Conservation (phyloP, 2,888 invertebrate species). For the Eupithecia centaureata region DNA sequence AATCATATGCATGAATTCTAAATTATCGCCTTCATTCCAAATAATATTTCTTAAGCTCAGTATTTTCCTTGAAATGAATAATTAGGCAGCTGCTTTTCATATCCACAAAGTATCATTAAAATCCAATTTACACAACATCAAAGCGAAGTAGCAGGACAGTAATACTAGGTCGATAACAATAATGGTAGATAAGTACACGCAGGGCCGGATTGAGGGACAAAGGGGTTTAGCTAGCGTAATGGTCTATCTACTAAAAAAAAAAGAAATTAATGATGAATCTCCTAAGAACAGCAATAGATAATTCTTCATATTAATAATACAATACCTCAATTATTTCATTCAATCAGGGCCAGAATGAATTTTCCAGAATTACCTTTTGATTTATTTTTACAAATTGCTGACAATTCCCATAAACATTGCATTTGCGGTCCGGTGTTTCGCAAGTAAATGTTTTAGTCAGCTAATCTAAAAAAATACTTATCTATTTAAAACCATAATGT, state of each 20-base stretch:
- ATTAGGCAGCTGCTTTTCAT: conserved; percentile 3
- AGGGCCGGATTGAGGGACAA: neutral
- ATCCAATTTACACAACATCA: conserved; percentile 29
- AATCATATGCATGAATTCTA: neutral
- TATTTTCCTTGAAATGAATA: neutral
- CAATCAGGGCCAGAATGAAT: too few relatives aligned
- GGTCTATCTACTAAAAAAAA: neutral
- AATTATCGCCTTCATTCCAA: neutral
- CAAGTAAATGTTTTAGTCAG: too few relatives aligned
- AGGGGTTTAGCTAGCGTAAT: neutral
- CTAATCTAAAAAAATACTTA: too few relatives aligned
- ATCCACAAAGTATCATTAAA: conserved; percentile 24
- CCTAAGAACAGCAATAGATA: neutral
- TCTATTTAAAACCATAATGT: too few relatives aligned
- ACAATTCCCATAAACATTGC: too few relatives aligned
- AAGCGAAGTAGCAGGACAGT: conserved; percentile 5
- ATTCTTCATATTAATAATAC: too few relatives aligned
- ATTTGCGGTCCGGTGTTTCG: too few relatives aligned
- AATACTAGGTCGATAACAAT: neutral
- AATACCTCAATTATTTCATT: too few relatives aligned
- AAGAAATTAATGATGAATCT: neutral
- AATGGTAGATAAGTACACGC: neutral
- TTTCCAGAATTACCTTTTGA: too few relatives aligned
- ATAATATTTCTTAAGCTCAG: neutral
- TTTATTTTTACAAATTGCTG: too few relatives aligned